Evolutionary conservation across 2,113 vertebrate species (phyloP).

Genomic region (Labeo catla): DNA sequence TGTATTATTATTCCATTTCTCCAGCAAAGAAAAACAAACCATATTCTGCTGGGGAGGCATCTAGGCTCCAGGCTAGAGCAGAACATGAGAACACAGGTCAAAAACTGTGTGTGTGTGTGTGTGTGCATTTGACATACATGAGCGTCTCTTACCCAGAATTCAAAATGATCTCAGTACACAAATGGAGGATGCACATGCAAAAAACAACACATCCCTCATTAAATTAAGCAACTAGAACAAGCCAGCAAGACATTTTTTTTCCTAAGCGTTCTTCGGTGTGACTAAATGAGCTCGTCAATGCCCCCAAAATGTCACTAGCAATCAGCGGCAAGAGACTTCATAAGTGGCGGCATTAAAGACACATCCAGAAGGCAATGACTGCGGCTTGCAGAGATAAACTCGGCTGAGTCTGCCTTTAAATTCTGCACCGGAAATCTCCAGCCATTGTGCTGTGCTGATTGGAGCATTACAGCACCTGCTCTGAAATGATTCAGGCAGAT

Average conservation of each 20-base stretch:
- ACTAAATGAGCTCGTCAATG: conserved; percentile 66
- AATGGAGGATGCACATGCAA: background rate
- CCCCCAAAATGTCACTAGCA: conserved; percentile 84
- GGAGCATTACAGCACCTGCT: conserved; percentile 33
- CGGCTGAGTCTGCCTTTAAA: conserved; percentile 38
- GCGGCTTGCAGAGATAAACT: conserved; percentile 36
- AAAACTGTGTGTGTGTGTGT: conserved; percentile 24
- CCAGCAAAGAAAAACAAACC: conserved; percentile 72
- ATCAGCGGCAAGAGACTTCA: conserved; percentile 80
- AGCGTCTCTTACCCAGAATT: background rate
- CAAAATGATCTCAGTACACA: background rate
- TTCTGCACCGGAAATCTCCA: conserved; percentile 17
- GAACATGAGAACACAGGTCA: conserved; percentile 38
- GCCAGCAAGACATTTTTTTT: background rate
- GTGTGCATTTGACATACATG: conserved; percentile 17
- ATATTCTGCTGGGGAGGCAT: conserved; percentile 70
- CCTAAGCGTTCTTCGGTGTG: conserved; percentile 35
- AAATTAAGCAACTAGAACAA: conserved; percentile 10
- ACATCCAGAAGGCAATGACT: conserved; percentile 68
- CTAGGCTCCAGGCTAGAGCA: conserved; percentile 64
- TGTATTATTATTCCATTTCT: conserved; percentile 72
- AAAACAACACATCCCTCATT: conserved; percentile 19
- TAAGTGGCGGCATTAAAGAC: conserved; percentile 77
- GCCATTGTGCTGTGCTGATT: conserved; percentile 48
- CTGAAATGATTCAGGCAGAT: conserved; percentile 41